phyloP scores from a whole-genome alignment of 2,113 vertebrate genomes.

The Larimichthys polyactis region DNA sequence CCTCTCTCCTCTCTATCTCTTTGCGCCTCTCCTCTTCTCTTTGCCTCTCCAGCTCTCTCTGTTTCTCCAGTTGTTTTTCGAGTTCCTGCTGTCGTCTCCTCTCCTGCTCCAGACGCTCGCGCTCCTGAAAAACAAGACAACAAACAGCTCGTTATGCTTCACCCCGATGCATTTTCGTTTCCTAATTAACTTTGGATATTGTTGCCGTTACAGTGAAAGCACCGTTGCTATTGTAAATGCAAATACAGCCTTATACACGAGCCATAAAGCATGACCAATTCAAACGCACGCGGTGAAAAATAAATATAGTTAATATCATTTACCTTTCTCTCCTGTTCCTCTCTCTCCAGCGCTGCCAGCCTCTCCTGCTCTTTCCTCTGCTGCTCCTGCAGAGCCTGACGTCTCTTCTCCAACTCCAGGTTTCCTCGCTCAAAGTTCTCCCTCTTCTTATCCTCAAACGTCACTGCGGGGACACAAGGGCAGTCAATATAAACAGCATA shows the following conservation, averaged over 20 bases:
- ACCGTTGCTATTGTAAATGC: not conserved
- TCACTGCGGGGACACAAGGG: conserved; percentile 83
- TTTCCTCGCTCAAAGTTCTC: conserved; percentile 98
- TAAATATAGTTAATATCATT: not conserved
- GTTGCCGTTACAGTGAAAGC: not conserved
- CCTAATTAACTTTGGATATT: not conserved
- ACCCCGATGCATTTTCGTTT: not conserved
- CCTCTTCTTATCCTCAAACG: conserved; percentile 97
- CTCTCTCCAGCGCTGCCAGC: conserved; percentile 91
- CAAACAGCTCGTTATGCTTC: not conserved
- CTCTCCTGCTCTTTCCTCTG: conserved; percentile 97
- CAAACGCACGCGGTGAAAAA: not conserved
- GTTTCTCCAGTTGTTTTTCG: conserved; percentile 94
- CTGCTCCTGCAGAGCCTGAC: conserved; percentile 94
- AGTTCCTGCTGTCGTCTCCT: conserved; percentile 92
- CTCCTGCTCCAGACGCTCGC: conserved; percentile 94
- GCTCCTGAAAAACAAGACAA: conserved; percentile 79
- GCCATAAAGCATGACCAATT: not conserved
- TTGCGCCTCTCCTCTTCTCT: conserved; percentile 87
- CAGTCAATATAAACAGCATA: not conserved
- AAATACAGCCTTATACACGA: not conserved
- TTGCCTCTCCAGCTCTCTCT: conserved; percentile 92
- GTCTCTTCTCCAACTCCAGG: conserved; percentile 95
- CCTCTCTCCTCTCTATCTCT: conserved; percentile 84
- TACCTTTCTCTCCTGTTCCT: conserved; percentile 92